Conservation (phyloP, 2,113 vertebrate genomes). For the Dicentrarchus labrax region DNA sequence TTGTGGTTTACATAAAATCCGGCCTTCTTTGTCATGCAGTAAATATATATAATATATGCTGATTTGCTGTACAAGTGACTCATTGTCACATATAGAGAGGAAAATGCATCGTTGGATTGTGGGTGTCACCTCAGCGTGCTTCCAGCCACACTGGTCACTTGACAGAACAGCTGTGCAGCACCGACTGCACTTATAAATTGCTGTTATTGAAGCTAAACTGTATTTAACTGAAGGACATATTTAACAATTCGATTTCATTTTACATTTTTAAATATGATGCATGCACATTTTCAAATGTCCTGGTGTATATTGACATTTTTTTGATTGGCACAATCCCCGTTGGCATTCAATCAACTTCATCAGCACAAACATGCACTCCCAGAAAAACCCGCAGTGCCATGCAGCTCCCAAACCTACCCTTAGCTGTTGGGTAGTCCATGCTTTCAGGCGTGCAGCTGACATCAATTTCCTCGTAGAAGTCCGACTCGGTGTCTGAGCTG, state of each 20-base stretch:
- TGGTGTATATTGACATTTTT: not conserved
- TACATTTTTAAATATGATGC: not conserved
- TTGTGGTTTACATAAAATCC: slow-evolving; percentile 37
- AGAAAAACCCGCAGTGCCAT: slow-evolving; percentile 31
- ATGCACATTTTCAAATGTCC: not conserved
- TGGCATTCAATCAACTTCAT: slow-evolving; percentile 26
- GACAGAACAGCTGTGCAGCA: slow-evolving; percentile 73
- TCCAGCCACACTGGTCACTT: slow-evolving; percentile 62
- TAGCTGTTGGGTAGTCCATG: slow-evolving; percentile 93
- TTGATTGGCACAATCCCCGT: not conserved
- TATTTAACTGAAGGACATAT: not conserved
- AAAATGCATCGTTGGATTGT: slow-evolving; percentile 53
- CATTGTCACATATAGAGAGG: slow-evolving; percentile 33
- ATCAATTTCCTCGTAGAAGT: slow-evolving; percentile 99
- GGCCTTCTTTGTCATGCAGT: slow-evolving; percentile 19
- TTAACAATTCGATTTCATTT: not conserved
- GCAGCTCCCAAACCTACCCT: slow-evolving; percentile 81
- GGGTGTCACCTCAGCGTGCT: slow-evolving; percentile 72
- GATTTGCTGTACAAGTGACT: slow-evolving; percentile 19
- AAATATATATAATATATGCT: slow-evolving; percentile 13
- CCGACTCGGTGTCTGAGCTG: slow-evolving; percentile 98
- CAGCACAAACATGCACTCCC: slow-evolving; percentile 1
- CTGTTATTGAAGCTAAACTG: not conserved
- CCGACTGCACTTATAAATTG: slow-evolving; percentile 24
- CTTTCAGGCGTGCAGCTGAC: slow-evolving; percentile 98